phyloP scores from a whole-genome alignment of 2,888 invertebrate species.

The Noctua pronuba region DNA sequence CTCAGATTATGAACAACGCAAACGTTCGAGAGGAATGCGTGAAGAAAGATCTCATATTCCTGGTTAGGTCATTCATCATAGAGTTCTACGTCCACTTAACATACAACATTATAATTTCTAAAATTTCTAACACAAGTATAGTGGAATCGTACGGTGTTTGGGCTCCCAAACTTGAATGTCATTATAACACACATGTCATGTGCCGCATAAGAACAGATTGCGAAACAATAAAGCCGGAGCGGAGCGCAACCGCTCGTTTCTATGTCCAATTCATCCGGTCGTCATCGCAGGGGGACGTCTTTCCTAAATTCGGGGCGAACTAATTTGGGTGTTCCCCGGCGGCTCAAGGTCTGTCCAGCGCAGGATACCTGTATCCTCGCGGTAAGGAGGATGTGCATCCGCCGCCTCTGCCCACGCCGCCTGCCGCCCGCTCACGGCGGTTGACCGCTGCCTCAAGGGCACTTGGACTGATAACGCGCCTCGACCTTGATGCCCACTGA shows the following conservation, averaged over 20 bases:
- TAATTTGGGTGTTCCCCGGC: constrained; percentile 52
- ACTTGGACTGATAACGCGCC: constrained; percentile 2
- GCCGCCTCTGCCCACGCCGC: constrained; percentile 72
- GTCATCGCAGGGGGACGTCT: constrained; percentile 4
- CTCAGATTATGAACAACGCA: neutral
- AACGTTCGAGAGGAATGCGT: constrained; percentile 7
- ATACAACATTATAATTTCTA: neutral
- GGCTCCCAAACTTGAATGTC: neutral
- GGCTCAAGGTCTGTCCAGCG: constrained; percentile 63
- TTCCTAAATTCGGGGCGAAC: constrained; percentile 19
- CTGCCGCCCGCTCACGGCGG: constrained; percentile 6
- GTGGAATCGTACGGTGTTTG: neutral
- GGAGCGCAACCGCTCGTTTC: neutral
- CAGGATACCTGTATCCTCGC: constrained; percentile 84
- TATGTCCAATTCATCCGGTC: neutral
- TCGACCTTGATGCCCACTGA: constrained; percentile 46
- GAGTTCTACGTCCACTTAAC: neutral
- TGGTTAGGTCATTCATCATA: neutral
- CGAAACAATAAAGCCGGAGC: neutral
- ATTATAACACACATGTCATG: neutral
- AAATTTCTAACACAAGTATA: neutral
- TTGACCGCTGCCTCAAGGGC: constrained; percentile 20
- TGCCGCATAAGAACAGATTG: neutral
- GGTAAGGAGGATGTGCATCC: constrained; percentile 88
- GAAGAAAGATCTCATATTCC: neutral